These are phyloP conservation scores for Salvator merianae DNA, from an alignment of 2,113 vertebrate genomes.

Conservation along the genomic window DNA sequence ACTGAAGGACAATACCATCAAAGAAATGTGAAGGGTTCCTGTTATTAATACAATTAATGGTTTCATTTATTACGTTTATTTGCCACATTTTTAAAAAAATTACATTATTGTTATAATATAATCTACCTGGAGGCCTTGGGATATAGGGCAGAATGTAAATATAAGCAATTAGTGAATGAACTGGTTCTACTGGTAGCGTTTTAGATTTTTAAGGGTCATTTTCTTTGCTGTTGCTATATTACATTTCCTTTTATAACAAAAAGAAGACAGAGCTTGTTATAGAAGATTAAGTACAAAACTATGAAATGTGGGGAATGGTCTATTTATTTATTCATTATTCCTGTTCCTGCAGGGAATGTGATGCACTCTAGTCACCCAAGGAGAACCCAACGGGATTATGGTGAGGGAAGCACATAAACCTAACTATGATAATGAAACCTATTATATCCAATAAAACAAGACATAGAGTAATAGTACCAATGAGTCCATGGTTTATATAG, in stretches of 20 bases:
- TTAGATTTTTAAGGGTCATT: not conserved
- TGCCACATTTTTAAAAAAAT: no score
- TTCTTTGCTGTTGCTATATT: not conserved
- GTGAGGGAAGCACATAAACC: slow-evolving; percentile 45
- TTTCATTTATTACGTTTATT: no score
- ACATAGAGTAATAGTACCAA: slow-evolving; percentile 33
- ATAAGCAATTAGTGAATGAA: no score
- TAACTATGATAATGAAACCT: slow-evolving; percentile 36
- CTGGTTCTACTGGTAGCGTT: not conserved
- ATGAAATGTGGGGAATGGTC: not conserved
- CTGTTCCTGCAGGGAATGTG: slow-evolving; percentile 15
- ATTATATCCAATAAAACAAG: slow-evolving; percentile 19
- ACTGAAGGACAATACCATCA: no score
- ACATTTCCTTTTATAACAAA: not conserved
- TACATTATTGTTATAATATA: no score
- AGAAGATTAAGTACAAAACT: not conserved
- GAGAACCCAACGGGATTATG: slow-evolving; percentile 6
- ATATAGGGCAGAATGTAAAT: no score
- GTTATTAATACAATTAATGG: no score
- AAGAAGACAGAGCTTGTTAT: not conserved
- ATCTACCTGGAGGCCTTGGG: no score
- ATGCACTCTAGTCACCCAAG: slow-evolving; percentile 38
- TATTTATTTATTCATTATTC: not conserved
- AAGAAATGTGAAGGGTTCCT: not conserved
- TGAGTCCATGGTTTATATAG: slow-evolving; percentile 44